These are phyloP conservation scores for Cynaeus angustus DNA, from an alignment of 2,888 invertebrate species.

Conservation along the genomic window DNA sequence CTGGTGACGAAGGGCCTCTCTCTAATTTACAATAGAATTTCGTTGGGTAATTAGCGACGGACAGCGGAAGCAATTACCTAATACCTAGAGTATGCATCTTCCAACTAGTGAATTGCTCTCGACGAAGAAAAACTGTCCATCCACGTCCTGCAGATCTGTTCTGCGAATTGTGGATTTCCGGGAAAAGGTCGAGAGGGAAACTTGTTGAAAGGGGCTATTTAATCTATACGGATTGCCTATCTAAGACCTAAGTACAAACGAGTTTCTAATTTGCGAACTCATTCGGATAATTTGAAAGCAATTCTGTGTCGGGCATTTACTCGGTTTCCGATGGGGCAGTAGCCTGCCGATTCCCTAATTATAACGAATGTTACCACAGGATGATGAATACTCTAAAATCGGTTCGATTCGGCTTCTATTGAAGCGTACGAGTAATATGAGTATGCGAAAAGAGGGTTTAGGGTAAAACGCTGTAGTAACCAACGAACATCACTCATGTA, in stretches of 20 bases:
- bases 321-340: conserved; percentile 38
- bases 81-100: conserved; percentile 34
- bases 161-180: conserved; percentile 38
- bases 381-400: conserved; percentile 43
- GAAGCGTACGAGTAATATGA: conserved; percentile 18
- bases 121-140: conserved; percentile 21
- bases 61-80: conserved; percentile 51
- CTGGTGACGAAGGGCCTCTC: conserved; percentile 55
- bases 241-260: conserved; percentile 49
- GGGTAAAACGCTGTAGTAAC: conserved; percentile 22
- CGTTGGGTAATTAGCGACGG: conserved; percentile 60
- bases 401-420: conserved; percentile 36
- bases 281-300: conserved; percentile 58
- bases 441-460: conserved; percentile 26
- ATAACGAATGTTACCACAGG: conserved; percentile 48
- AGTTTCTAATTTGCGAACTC: conserved; percentile 57
- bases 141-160: conserved; percentile 4
- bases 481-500: conserved; percentile 48
- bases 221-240: conserved; percentile 48
- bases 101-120: conserved; percentile 28
- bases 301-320: conserved; percentile 55
- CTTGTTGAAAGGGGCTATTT: conserved; percentile 46
- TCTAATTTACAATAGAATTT: conserved; percentile 63
- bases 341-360: conserved; percentile 39
- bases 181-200: conserved; percentile 28